A percentile compares a stretch with the other conserved stretches of the same genome.
phyloP scores from a whole-genome alignment of 2,888 invertebrate genomes.

The Myopa tessellatipennis region DNA sequence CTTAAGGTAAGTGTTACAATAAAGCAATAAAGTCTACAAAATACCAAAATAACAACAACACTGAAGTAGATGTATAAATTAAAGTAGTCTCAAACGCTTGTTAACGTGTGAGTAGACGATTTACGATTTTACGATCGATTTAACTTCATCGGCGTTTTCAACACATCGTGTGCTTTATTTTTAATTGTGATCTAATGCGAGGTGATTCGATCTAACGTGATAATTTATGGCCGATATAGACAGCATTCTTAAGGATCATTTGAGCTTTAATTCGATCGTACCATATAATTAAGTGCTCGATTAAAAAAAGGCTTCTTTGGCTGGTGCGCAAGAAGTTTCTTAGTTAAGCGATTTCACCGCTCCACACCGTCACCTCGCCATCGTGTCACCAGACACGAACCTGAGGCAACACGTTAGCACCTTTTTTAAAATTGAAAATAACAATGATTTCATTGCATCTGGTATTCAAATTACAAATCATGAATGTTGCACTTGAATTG shows the following conservation, averaged over 20 bases:
- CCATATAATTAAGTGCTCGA: conserved; percentile 2
- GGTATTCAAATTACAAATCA: conserved; percentile 29
- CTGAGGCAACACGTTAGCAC: neutral
- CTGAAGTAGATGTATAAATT: no score
- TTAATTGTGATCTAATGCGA: conserved; percentile 6
- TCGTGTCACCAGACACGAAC: neutral
- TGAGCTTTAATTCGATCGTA: neutral
- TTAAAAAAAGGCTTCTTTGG: neutral
- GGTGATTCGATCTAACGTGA: neutral
- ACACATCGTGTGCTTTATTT: neutral
- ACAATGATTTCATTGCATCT: conserved; percentile 30
- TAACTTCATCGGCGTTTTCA: neutral
- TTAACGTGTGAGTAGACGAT: no score
- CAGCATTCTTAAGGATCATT: conserved; percentile 14
- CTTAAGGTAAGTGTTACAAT: no score
- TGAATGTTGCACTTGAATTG: conserved; percentile 14
- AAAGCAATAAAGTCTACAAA: no score
- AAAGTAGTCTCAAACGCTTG: no score
- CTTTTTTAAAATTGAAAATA: conserved; percentile 20
- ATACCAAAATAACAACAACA: no score
- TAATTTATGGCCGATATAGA: neutral
- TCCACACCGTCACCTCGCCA: neutral
- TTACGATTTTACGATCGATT: no score
- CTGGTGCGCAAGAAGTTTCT: neutral
- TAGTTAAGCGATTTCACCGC: neutral